A percentile compares a stretch with the other conserved stretches of the same genome.
Evolutionary conservation across 2,113 vertebrate species (phyloP).

Genomic region (Phalacrocorax aristotelis): DNA sequence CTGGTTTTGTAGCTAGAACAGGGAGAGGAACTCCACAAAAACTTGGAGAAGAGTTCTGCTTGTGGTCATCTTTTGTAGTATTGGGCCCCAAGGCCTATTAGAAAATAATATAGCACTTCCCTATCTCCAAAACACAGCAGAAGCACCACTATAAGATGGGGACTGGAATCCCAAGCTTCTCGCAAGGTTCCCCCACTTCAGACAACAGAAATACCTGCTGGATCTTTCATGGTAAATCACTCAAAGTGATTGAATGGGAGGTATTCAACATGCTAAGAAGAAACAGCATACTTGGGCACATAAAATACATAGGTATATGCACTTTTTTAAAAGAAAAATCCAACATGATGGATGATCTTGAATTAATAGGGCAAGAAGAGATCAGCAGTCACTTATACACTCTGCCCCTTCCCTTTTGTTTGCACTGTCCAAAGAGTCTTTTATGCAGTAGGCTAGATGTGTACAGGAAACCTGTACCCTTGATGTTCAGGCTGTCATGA

Average conservation of each 20-base stretch:
- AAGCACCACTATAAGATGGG: neutral
- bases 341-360: neutral
- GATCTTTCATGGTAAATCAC: neutral
- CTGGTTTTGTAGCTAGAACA: neutral
- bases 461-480: neutral
- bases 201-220: neutral
- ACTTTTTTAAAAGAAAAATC: neutral
- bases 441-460: neutral
- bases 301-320: neutral
- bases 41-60: neutral
- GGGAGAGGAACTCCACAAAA: neutral
- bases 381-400: neutral
- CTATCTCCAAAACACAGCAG: neutral
- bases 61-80: neutral
- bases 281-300: neutral
- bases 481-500: neutral
- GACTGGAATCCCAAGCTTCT: neutral
- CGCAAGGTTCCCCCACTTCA: neutral
- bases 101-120: neutral
- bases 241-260: neutral
- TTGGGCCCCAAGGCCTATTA: neutral
- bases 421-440: neutral
- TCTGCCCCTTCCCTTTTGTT: neutral
- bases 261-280: neutral
- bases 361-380: neutral